phyloP scores from a whole-genome alignment of 2,113 vertebrate species.

The Prochilodus magdalenae region DNA sequence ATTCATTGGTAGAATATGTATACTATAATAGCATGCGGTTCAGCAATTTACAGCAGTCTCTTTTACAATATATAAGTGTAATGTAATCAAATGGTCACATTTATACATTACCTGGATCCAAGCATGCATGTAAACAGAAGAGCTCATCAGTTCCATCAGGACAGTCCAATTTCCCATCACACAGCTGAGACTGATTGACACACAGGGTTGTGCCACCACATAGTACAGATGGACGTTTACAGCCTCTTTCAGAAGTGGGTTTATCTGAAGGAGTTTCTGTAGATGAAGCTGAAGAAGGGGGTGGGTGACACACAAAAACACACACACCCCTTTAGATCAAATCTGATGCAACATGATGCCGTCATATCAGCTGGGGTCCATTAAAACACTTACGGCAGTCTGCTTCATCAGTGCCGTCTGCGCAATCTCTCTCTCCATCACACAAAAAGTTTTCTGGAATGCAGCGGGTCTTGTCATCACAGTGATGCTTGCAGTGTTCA shows the following conservation, averaged over 20 bases:
- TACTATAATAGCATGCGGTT: too few species aligned
- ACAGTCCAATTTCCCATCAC: slow-evolving; percentile 52
- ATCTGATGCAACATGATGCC: neutral
- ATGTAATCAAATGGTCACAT: too few species aligned
- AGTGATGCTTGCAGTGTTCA: slow-evolving; percentile 78
- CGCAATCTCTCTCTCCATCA: slow-evolving; percentile 83
- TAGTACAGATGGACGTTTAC: slow-evolving; percentile 23
- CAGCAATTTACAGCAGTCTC: too few species aligned
- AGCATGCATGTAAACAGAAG: slow-evolving; percentile 41
- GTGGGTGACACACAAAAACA: neutral
- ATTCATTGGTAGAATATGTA: too few species aligned
- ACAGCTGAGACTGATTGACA: slow-evolving; percentile 45
- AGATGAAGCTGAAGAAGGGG: neutral
- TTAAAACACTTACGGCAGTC: slow-evolving; percentile 32
- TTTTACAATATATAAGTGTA: too few species aligned
- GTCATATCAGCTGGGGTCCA: neutral
- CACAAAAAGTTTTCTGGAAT: slow-evolving; percentile 85
- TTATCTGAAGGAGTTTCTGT: neutral
- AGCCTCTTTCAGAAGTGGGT: neutral
- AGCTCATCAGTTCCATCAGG: slow-evolving; percentile 53
- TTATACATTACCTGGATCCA: slow-evolving; percentile 31
- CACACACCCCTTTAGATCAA: neutral
- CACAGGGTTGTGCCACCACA: slow-evolving; percentile 38
- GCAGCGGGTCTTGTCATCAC: slow-evolving; percentile 80
- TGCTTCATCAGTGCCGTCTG: slow-evolving; percentile 83